Conservation (phyloP, 2,797 vertebrate genomes). For the Podarcis lilfordi region DNA sequence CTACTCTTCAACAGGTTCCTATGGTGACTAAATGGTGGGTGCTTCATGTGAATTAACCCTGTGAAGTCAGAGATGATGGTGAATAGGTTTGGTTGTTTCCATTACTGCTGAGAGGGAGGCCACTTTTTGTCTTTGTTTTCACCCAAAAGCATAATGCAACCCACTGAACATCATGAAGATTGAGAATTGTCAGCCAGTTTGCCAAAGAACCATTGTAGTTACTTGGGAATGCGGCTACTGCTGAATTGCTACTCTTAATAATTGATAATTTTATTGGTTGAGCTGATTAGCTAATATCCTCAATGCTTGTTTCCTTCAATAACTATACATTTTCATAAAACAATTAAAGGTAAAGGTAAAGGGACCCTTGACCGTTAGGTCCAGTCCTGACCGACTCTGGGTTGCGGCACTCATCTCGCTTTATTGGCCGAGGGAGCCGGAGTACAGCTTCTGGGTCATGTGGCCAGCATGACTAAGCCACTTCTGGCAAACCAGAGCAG, state of each 20-base stretch:
- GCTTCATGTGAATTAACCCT: background rate
- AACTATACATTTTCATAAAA: conserved; percentile 3
- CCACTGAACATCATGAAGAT: background rate
- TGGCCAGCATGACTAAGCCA: too few relatives aligned
- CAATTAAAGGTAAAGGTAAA: background rate
- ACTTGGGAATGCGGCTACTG: background rate
- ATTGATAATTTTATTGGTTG: conserved; percentile 20
- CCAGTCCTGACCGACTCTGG: too few relatives aligned
- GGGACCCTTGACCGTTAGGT: too few relatives aligned
- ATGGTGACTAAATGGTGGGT: too few relatives aligned
- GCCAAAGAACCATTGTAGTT: conserved; percentile 16
- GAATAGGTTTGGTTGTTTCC: background rate
- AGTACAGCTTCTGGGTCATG: too few relatives aligned
- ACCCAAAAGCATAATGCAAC: background rate
- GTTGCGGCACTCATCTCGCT: too few relatives aligned
- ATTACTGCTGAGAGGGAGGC: background rate
- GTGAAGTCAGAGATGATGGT: background rate
- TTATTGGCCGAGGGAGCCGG: too few relatives aligned
- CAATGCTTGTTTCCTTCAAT: background rate
- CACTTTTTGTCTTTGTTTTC: background rate
- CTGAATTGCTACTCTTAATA: background rate
- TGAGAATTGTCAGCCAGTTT: background rate
- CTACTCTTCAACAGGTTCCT: too few relatives aligned
- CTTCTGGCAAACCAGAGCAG: too few relatives aligned
- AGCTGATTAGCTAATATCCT: background rate